Percentiles rank a stretch among this genome's conserved stretches.
phyloP scores from a whole-genome alignment of 2,113 vertebrate species.

The Tyrannus savana region DNA sequence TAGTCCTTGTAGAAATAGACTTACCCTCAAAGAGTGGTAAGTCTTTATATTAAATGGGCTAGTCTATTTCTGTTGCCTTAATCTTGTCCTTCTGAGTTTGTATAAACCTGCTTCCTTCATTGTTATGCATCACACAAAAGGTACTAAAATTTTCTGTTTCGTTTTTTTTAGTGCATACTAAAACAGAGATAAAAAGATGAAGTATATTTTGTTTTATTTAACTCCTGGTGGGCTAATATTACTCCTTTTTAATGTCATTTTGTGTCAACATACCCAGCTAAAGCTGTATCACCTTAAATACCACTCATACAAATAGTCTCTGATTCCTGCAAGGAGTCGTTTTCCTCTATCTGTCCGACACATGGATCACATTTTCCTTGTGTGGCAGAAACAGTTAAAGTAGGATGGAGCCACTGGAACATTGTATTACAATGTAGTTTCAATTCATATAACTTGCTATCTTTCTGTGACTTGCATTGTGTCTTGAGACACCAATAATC shows the following conservation, averaged over 20 bases:
- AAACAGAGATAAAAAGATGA: constrained; percentile 44
- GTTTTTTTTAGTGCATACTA: background rate
- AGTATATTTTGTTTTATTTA: constrained; percentile 47
- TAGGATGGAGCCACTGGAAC: constrained; percentile 44
- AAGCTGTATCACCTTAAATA: constrained; percentile 48
- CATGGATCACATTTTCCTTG: constrained; percentile 54
- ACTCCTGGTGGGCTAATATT: constrained; percentile 50
- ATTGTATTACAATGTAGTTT: background rate
- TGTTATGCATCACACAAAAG: constrained; percentile 24
- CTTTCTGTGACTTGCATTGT: background rate
- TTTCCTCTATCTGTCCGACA: constrained; percentile 54
- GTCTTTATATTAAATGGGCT: constrained; percentile 39
- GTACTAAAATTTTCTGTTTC: constrained; percentile 31
- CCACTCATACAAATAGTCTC: constrained; percentile 35
- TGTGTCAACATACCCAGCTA: constrained; percentile 46
- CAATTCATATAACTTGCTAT: constrained; percentile 12
- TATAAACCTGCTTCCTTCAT: constrained; percentile 41
- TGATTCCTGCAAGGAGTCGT: constrained; percentile 51
- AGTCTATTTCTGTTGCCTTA: constrained; percentile 33
- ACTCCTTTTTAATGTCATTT: constrained; percentile 49
- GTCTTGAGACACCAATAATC: background rate
- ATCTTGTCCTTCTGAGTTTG: constrained; percentile 50
- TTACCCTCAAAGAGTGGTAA: background rate
- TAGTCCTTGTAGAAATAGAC: background rate
- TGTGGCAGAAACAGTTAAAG: constrained; percentile 28